Percentiles rank a stretch among this genome's conserved stretches.
Conservation (phyloP, 2,797 vertebrate species). For the Prunella strophiata region DNA sequence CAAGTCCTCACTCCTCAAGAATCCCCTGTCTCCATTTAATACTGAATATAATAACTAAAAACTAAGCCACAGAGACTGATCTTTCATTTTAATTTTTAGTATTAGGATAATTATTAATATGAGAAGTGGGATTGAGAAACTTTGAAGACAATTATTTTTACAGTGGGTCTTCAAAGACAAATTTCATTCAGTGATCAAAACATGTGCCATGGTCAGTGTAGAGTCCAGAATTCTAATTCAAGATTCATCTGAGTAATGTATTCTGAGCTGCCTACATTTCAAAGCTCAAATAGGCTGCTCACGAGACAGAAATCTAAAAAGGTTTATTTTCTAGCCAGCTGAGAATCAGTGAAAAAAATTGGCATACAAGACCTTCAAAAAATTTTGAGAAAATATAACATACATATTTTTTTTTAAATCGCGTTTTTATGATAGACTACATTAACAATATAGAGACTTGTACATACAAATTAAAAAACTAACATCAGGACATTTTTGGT, state of each 20-base stretch:
- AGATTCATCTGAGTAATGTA: neutral
- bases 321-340: neutral
- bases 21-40: neutral
- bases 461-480: neutral
- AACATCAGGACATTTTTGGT: neutral
- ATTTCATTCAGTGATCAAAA: neutral
- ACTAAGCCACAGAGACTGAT: neutral
- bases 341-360: neutral
- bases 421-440: neutral
- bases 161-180: neutral
- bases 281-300: neutral
- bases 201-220: neutral
- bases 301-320: neutral
- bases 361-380: neutral
- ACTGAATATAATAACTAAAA: neutral
- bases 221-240: neutral
- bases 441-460: neutral
- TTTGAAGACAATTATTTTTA: constrained; percentile 7
- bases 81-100: neutral
- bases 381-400: neutral
- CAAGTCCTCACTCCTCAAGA: neutral
- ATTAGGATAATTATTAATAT: neutral
- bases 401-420: neutral
- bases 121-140: neutral
- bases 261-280: neutral